These are phyloP conservation scores for Chrysemys picta DNA, from an alignment of 2,113 vertebrate genomes.

Conservation along the genomic window DNA sequence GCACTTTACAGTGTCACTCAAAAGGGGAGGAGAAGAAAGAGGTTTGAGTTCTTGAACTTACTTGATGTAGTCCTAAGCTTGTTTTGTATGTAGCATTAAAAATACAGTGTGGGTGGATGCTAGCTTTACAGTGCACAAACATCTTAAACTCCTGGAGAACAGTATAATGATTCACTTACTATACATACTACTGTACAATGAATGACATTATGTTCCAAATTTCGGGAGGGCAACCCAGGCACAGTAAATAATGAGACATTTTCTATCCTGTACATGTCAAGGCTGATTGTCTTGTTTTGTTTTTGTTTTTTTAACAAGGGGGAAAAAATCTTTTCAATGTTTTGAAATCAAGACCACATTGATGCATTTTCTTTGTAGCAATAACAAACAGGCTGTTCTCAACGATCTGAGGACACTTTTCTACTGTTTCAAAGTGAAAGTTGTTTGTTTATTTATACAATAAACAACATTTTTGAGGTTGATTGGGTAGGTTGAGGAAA, in stretches of 20 bases:
- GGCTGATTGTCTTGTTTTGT: not conserved
- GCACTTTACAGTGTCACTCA: constrained; percentile 41
- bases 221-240: not conserved
- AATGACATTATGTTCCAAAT: not conserved
- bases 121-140: constrained; percentile 9
- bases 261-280: constrained; percentile 35
- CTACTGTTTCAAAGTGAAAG: constrained; percentile 29
- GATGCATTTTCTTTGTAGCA: constrained; percentile 39
- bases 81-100: not conserved
- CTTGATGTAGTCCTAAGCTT: constrained; percentile 44
- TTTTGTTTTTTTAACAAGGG: constrained; percentile 43
- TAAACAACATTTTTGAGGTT: not conserved
- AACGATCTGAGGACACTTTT: constrained; percentile 23
- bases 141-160: not conserved
- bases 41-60: constrained; percentile 46
- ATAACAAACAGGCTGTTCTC: constrained; percentile 21
- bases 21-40: constrained; percentile 46
- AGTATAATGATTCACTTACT: not conserved
- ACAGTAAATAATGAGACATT: not conserved
- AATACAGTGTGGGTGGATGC: not conserved
- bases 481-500: not conserved
- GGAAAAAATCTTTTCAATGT: constrained; percentile 49
- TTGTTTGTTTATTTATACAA: constrained; percentile 54
- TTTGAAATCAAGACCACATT: constrained; percentile 46
- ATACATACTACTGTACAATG: not conserved